phyloP scores from a whole-genome alignment of 2,113 vertebrate genomes.

The Crotophaga sulcirostris region DNA sequence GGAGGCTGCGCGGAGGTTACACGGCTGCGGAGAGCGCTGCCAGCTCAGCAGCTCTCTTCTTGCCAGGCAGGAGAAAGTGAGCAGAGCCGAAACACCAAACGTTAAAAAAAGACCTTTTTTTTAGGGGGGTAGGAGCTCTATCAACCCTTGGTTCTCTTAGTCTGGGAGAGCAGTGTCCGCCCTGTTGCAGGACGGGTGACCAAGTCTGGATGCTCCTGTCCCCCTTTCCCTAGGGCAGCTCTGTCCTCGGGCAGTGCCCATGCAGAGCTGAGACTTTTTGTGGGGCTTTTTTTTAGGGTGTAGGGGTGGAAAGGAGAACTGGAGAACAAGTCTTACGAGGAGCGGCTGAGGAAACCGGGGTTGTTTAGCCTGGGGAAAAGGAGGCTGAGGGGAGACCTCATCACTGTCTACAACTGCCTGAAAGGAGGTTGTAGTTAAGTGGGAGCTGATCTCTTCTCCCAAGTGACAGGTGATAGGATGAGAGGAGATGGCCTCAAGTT shows the following conservation, averaged over 20 bases:
- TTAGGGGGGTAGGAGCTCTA: not conserved
- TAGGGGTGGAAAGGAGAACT: not conserved
- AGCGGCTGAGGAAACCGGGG: too few species aligned
- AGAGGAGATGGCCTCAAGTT: too few species aligned
- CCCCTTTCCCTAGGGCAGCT: rapidly evolving
- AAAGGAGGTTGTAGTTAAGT: too few species aligned
- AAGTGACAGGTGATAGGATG: too few species aligned
- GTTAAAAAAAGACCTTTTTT: not conserved
- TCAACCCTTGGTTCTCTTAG: too few species aligned
- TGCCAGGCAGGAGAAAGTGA: not conserved
- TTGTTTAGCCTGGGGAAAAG: too few species aligned
- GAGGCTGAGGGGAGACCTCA: too few species aligned
- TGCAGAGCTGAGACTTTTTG: not conserved
- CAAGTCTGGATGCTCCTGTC: not conserved
- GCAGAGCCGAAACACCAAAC: not conserved
- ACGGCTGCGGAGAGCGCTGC: not conserved
- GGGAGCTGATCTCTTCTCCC: too few species aligned
- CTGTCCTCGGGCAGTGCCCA: not conserved
- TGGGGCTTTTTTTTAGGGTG: not conserved
- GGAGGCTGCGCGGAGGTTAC: not conserved
- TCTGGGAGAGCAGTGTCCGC: too few species aligned
- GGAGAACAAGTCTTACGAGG: too few species aligned
- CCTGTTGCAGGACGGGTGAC: not conserved
- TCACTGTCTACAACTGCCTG: too few species aligned
- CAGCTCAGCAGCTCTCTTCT: not conserved